Evolutionary conservation across 2,113 vertebrate genomes (phyloP).

Genomic region (Hypocryptadius cinnamomeus): DNA sequence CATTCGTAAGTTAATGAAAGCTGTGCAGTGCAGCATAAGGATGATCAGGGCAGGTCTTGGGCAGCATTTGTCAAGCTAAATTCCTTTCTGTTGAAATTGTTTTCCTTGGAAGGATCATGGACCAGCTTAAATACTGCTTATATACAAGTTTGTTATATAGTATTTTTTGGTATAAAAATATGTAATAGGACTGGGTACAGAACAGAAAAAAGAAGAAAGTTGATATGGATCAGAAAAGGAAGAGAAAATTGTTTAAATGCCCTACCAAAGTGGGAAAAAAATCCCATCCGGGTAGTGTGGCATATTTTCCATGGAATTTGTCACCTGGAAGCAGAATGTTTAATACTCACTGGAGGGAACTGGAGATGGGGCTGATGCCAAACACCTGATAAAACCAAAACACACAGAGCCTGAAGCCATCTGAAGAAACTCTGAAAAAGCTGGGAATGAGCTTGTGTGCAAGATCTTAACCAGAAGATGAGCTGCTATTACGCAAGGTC

Average conservation of each 20-base stretch:
- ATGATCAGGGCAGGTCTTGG: not conserved
- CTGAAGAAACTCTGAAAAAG: not conserved
- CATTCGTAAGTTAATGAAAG: conserved; percentile 14
- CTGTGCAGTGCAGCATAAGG: not conserved
- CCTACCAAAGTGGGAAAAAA: accelerated
- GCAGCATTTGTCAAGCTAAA: not conserved
- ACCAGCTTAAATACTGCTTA: not conserved
- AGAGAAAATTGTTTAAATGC: not conserved
- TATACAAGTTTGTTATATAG: not conserved
- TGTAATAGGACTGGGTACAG: not conserved
- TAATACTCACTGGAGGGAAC: not conserved
- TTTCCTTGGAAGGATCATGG: not conserved
- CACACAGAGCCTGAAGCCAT: not conserved
- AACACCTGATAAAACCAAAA: not conserved
- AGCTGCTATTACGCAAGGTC: not conserved
- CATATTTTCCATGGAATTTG: not conserved
- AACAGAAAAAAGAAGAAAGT: not conserved
- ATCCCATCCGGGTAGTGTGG: not conserved
- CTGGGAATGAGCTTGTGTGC: not conserved
- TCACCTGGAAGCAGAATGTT: not conserved
- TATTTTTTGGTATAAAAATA: not conserved
- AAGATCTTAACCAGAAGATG: not conserved
- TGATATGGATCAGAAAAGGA: not conserved
- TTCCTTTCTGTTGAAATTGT: not conserved
- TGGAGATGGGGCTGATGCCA: not conserved